phyloP scores from a whole-genome alignment of 2,888 invertebrate genomes.

The Drosophila trichaetosa region DNA sequence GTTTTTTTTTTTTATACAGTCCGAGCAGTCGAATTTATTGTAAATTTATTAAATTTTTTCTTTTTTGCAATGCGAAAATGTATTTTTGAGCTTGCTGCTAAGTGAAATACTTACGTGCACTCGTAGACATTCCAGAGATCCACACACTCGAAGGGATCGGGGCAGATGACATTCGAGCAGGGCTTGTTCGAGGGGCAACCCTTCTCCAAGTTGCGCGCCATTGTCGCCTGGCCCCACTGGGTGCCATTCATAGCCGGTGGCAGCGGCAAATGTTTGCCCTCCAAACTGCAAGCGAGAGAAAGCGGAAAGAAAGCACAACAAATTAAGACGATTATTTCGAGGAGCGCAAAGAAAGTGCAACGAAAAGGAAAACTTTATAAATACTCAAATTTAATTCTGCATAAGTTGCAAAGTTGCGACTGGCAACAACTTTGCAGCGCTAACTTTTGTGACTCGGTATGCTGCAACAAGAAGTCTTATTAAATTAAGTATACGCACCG shows the following conservation, averaged over 20 bases:
- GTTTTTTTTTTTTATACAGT: conserved; percentile 34
- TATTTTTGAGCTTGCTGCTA: not conserved
- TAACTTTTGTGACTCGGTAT: not conserved
- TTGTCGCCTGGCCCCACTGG: conserved; percentile 97
- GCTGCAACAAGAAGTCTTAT: not conserved
- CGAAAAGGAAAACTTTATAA: not conserved
- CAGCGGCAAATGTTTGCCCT: conserved; percentile 97
- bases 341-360: not conserved
- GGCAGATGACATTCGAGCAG: conserved; percentile 96
- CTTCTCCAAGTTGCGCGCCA: conserved; percentile 95
- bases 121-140: conserved; percentile 99
- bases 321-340: not conserved
- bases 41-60: conserved; percentile 14
- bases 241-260: conserved; percentile 98
- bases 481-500: conserved; percentile 71
- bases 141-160: conserved; percentile 96
- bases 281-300: conserved; percentile 87
- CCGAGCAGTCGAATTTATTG: conserved; percentile 50
- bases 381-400: not conserved
- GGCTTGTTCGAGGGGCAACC: conserved; percentile 98
- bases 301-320: not conserved
- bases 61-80: conserved; percentile 42
- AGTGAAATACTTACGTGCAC: conserved; percentile 95
- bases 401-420: not conserved
- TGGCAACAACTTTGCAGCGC: not conserved